These are phyloP conservation scores for Torymus auratus DNA, from an alignment of 2,888 invertebrate genomes.

Conservation along the genomic window DNA sequence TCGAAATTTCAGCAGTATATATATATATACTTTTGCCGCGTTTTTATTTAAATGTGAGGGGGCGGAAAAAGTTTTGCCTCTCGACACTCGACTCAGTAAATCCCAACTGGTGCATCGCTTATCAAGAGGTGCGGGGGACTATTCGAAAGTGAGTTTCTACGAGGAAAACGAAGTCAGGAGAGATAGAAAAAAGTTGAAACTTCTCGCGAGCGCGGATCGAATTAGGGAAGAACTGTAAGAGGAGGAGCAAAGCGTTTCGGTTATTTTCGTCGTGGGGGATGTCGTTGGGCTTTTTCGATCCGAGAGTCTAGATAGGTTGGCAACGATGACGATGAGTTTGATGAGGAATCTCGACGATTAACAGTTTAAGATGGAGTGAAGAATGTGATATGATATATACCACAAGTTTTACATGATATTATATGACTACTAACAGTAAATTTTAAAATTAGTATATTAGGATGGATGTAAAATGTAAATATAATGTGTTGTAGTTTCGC, in stretches of 20 bases:
- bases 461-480: slow-evolving; percentile 27
- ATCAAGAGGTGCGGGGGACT: neutral
- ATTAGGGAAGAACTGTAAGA: neutral
- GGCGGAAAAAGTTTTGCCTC: no score
- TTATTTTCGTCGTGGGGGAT: neutral
- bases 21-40: no score
- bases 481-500: neutral
- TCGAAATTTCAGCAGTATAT: no score
- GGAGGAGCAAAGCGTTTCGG: neutral
- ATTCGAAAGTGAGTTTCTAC: slow-evolving; percentile 24
- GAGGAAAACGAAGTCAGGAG: slow-evolving; percentile 52
- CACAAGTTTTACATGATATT: no score
- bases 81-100: slow-evolving; percentile 34
- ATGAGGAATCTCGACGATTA: neutral
- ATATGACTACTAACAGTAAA: no score
- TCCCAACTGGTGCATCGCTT: slow-evolving; percentile 57
- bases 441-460: neutral
- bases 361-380: neutral
- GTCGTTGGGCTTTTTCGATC: no score
- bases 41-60: no score
- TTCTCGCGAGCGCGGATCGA: neutral
- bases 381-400: no score
- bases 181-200: slow-evolving; percentile 1
- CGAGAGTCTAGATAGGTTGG: neutral
- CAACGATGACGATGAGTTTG: slow-evolving; percentile 19